Evolutionary conservation across 2,888 invertebrate species (phyloP).

Genomic region (Drosophila barbarae): DNA sequence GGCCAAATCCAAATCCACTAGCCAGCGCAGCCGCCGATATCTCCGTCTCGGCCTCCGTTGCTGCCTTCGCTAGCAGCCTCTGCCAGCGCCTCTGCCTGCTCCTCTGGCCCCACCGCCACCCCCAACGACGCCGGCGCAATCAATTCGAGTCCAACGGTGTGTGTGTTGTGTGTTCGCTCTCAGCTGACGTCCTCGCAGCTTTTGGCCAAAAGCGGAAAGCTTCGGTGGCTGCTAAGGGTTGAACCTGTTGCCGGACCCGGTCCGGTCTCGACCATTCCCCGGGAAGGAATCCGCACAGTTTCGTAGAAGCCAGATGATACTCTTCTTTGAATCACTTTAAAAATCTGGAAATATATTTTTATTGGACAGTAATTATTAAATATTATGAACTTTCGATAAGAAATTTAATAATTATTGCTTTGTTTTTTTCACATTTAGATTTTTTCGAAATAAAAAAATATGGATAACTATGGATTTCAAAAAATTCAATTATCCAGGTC

Average conservation of each 20-base stretch:
- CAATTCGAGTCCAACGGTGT: neutral
- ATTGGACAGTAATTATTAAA: neutral
- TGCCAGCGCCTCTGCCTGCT: conserved; percentile 6
- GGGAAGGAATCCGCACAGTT: neutral
- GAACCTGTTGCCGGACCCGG: conserved; percentile 29
- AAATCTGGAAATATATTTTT: neutral
- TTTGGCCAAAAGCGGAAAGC: conserved; percentile 18
- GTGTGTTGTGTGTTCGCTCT: neutral
- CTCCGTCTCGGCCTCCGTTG: conserved; percentile 8
- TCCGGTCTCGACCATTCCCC: neutral
- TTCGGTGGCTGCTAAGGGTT: conserved; percentile 32
- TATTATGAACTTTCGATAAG: neutral
- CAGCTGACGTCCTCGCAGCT: conserved; percentile 37
- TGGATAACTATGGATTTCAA: too few relatives aligned
- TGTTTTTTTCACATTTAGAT: too few relatives aligned
- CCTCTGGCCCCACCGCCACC: neutral
- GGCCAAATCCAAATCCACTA: conserved; percentile 54
- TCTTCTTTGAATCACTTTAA: neutral
- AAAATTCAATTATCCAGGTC: too few relatives aligned
- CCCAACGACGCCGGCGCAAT: conserved; percentile 35
- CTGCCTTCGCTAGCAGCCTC: conserved; percentile 14
- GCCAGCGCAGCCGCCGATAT: conserved; percentile 31
- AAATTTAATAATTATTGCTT: too few relatives aligned
- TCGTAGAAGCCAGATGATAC: neutral
- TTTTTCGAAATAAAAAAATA: too few relatives aligned